phyloP scores from a whole-genome alignment of 2,113 vertebrate species.

The Budorcas taxicolor region DNA sequence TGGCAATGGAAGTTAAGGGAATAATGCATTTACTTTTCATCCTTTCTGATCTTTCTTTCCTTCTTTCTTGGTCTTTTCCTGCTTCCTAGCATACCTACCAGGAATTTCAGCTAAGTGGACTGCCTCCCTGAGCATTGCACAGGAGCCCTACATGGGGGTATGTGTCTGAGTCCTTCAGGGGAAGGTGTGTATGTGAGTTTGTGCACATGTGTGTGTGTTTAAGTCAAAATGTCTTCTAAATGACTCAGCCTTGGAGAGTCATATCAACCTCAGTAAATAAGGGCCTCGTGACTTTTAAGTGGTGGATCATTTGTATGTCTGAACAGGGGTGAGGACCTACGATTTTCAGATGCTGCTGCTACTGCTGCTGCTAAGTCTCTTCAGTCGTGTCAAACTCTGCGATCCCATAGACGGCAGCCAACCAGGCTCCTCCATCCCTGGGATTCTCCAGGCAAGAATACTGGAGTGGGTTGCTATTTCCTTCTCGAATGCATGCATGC shows the following conservation, averaged over 20 bases:
- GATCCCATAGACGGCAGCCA: accelerated
- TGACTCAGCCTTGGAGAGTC: background rate
- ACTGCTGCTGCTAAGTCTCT: background rate
- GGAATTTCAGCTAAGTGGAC: background rate
- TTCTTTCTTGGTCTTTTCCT: background rate
- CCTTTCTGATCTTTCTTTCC: background rate
- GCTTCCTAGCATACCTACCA: background rate
- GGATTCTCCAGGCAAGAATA: background rate
- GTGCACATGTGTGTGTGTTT: background rate
- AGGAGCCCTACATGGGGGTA: background rate
- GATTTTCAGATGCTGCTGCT: background rate
- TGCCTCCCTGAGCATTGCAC: too few relatives aligned
- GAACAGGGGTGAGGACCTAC: accelerated
- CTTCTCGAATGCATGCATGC: background rate
- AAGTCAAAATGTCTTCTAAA: background rate
- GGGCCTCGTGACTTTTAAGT: background rate
- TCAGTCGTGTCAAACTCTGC: background rate
- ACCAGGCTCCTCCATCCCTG: background rate
- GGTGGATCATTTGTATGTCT: too few relatives aligned
- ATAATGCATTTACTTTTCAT: background rate
- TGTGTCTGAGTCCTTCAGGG: background rate
- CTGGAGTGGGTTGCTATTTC: background rate
- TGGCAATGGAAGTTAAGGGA: background rate
- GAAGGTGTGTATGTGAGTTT: background rate
- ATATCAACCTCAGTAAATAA: background rate